Percentiles rank a stretch among this genome's conserved stretches.
Evolutionary conservation across 2,888 invertebrate genomes (phyloP).

Genomic region (Bembecia ichneumoniformis): DNA sequence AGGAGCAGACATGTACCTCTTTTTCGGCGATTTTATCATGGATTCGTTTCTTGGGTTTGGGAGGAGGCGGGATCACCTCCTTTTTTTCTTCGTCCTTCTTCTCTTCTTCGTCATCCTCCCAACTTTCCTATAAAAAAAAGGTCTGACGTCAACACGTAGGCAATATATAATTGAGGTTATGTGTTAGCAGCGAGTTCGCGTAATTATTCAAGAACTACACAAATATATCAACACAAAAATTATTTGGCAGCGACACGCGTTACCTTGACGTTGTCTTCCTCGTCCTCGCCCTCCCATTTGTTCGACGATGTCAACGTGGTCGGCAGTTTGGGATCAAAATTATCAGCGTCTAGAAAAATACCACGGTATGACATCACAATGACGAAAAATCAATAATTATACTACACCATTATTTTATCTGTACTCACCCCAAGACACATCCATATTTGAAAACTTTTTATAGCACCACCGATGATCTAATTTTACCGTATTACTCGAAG

Average conservation of each 20-base stretch:
- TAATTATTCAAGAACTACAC: neutral
- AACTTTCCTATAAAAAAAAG: constrained; percentile 82
- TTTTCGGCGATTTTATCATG: constrained; percentile 89
- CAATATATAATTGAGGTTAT: constrained; percentile 52
- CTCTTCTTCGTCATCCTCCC: constrained; percentile 93
- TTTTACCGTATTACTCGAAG: constrained; percentile 59
- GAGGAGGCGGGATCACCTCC: constrained; percentile 71
- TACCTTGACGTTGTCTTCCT: constrained; percentile 89
- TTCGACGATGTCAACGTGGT: constrained; percentile 73
- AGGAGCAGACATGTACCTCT: constrained; percentile 71
- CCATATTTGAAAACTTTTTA: constrained; percentile 67
- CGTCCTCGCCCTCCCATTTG: constrained; percentile 92
- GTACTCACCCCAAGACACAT: constrained; percentile 80
- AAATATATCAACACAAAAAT: constrained; percentile 9
- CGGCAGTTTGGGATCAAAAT: constrained; percentile 78
- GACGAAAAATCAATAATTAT: constrained; percentile 18
- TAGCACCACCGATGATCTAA: constrained; percentile 61
- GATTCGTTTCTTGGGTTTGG: constrained; percentile 82
- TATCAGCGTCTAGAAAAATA: constrained; percentile 77
- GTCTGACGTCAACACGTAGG: constrained; percentile 57
- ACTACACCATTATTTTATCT: neutral
- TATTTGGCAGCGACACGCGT: constrained; percentile 42
- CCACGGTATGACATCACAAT: constrained; percentile 31
- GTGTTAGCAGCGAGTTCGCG: constrained; percentile 12
- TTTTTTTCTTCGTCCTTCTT: constrained; percentile 83